Evolutionary conservation across 2,113 vertebrate species (phyloP).

Genomic region (Forbesichthys agassizii): DNA sequence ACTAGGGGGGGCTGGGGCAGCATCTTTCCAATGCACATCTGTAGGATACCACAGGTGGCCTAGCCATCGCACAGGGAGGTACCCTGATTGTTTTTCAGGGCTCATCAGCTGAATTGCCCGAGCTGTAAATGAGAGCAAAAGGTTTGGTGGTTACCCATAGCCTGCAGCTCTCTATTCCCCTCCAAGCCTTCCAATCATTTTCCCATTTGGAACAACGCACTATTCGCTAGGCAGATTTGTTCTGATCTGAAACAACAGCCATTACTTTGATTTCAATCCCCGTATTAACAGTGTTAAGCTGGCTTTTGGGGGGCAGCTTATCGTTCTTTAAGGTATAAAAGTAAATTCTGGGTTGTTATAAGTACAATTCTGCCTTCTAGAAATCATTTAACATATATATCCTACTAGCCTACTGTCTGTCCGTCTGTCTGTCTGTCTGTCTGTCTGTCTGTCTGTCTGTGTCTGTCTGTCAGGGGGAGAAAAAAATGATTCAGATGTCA

Average conservation of each 20-base stretch:
- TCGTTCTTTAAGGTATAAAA: not conserved
- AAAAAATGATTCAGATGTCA: not conserved
- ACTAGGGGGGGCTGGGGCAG: conserved; percentile 32
- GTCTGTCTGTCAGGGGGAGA: conserved; percentile 3
- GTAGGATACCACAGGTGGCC: conserved; percentile 67
- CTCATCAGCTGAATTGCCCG: conserved; percentile 28
- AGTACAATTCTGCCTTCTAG: not conserved
- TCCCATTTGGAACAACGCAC: conserved; percentile 14
- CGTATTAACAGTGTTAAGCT: not conserved
- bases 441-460: conserved; percentile 14
- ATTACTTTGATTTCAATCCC: not conserved
- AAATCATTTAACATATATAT: not conserved
- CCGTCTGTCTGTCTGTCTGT: conserved; percentile 9
- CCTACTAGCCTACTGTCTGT: not conserved
- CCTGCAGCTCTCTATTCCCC: not conserved
- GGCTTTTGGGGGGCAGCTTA: not conserved
- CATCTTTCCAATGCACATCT: conserved; percentile 64
- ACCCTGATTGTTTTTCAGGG: conserved; percentile 30
- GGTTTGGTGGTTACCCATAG: conserved; percentile 20
- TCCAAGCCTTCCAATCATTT: conserved; percentile 13
- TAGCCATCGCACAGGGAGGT: conserved; percentile 35
- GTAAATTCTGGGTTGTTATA: not conserved
- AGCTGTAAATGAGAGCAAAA: not conserved
- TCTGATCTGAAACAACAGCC: not conserved
- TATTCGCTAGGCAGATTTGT: not conserved